These are phyloP conservation scores for Pedicia rivosa DNA, from an alignment of 2,888 invertebrate species.

Conservation along the genomic window DNA sequence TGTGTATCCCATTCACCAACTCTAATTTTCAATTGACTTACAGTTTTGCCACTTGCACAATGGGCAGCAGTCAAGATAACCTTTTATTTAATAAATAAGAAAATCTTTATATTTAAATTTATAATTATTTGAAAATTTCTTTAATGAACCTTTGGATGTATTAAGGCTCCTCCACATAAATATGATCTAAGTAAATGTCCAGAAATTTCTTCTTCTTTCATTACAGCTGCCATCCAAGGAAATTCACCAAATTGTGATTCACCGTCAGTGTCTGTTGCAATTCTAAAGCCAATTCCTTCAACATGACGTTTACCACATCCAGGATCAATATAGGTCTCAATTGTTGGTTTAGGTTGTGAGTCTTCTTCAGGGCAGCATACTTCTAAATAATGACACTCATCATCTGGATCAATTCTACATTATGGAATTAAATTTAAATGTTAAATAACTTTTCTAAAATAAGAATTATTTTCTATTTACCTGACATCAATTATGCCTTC, in stretches of 20 bases:
- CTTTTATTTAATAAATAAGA: too few relatives aligned
- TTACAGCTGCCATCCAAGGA: conserved; percentile 64
- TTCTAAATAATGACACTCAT: too few relatives aligned
- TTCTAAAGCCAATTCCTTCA: conserved; percentile 54
- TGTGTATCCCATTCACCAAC: conserved; percentile 66
- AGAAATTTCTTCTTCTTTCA: conserved; percentile 24
- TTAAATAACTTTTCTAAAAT: too few relatives aligned
- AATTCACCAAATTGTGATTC: conserved; percentile 59
- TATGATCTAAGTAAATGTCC: conserved; percentile 40
- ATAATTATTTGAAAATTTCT: too few relatives aligned
- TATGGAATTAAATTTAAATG: too few relatives aligned
- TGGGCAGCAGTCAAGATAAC: conserved; percentile 64
- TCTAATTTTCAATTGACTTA: conserved; percentile 27
- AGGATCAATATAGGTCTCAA: too few relatives aligned
- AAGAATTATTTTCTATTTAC: too few relatives aligned
- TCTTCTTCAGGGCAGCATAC: too few relatives aligned
- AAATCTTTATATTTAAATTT: too few relatives aligned
- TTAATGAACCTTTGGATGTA: conserved; percentile 45
- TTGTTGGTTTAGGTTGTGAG: too few relatives aligned
- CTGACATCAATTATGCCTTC: too few relatives aligned
- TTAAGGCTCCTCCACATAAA: conserved; percentile 61
- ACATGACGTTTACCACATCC: conserved; percentile 58
- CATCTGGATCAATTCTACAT: too few relatives aligned
- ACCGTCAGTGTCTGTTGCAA: conserved; percentile 35
- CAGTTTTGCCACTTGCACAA: conserved; percentile 25